A percentile compares a stretch with the other conserved stretches of the same genome.
Evolutionary conservation across 2,888 invertebrate genomes (phyloP).

Genomic region (Acrobasis consociella): DNA sequence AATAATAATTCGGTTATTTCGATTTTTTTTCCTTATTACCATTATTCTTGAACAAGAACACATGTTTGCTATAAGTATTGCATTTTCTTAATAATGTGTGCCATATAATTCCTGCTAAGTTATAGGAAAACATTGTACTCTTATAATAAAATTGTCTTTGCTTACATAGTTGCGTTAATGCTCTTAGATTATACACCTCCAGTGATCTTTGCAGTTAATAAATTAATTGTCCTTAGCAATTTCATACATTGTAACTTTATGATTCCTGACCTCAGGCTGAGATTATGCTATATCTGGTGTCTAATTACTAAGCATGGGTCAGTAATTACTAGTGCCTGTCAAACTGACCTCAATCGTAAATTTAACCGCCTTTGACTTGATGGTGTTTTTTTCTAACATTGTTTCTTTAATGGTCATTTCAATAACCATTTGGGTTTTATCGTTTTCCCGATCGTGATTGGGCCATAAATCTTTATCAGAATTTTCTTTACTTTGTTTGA

Average conservation of each 20-base stretch:
- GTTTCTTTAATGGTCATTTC: constrained; percentile 27
- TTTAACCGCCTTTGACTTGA: neutral
- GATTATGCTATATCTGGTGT: constrained; percentile 21
- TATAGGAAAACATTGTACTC: constrained; percentile 14
- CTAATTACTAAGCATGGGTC: constrained; percentile 27
- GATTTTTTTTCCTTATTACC: too few relatives aligned
- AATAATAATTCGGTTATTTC: too few relatives aligned
- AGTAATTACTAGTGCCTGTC: constrained; percentile 25
- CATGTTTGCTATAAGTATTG: too few relatives aligned
- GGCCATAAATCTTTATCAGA: constrained; percentile 34
- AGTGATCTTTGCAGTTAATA: constrained; percentile 35
- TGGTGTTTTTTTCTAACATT: constrained; percentile 26
- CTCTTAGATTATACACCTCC: constrained; percentile 30
- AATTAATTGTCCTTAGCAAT: constrained; percentile 36
- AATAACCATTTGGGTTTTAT: constrained; percentile 41
- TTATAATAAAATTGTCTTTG: constrained; percentile 22
- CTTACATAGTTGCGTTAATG: constrained; percentile 37
- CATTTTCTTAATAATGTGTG: neutral
- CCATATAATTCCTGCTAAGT: constrained; percentile 24
- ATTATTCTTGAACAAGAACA: too few relatives aligned
- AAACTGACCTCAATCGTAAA: constrained; percentile 24
- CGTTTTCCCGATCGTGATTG: constrained; percentile 35
- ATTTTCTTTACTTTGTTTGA: constrained; percentile 25
- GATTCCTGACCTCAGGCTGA: constrained; percentile 33
- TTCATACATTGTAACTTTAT: constrained; percentile 35